Conservation (phyloP, 2,113 vertebrate species). For the Siniperca knerii region DNA sequence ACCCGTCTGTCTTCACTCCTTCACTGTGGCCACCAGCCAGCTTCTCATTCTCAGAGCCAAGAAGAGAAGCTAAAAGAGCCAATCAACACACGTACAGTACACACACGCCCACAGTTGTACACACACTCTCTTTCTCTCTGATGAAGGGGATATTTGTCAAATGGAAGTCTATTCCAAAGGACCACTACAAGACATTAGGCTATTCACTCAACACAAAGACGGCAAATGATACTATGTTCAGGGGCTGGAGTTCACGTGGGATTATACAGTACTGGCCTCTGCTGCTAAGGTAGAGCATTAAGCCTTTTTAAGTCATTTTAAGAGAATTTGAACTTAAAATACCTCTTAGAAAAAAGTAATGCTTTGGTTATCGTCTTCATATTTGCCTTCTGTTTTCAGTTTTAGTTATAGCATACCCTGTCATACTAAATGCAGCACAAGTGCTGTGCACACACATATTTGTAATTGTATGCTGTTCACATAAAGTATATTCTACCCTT, state of each 20-base stretch:
- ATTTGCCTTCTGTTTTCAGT: neutral
- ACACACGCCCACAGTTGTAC: neutral
- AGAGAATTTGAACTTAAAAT: conserved; percentile 6
- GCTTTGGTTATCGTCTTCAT: conserved; percentile 7
- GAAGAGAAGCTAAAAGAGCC: conserved; percentile 13
- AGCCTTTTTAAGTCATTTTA: neutral
- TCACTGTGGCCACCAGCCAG: conserved; percentile 30
- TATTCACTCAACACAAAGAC: conserved; percentile 44
- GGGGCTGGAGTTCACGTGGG: conserved; percentile 48
- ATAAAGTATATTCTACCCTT: conserved; percentile 28
- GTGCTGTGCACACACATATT: conserved; percentile 4
- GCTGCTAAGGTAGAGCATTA: conserved; percentile 4
- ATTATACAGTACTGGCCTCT: conserved; percentile 49
- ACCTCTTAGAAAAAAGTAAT: neutral
- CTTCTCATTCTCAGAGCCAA: conserved; percentile 9
- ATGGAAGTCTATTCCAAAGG: conserved; percentile 28
- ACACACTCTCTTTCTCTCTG: conserved; percentile 10
- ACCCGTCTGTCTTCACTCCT: conserved; percentile 16
- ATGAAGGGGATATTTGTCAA: conserved; percentile 46
- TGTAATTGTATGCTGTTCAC: conserved; percentile 15
- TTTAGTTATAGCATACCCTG: neutral
- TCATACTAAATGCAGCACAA: conserved; percentile 12
- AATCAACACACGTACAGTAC: conserved; percentile 5
- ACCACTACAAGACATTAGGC: conserved; percentile 36
- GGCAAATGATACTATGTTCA: conserved; percentile 29